Conservation (phyloP, 2,113 vertebrate genomes). For the Platysternon megacephalum region DNA sequence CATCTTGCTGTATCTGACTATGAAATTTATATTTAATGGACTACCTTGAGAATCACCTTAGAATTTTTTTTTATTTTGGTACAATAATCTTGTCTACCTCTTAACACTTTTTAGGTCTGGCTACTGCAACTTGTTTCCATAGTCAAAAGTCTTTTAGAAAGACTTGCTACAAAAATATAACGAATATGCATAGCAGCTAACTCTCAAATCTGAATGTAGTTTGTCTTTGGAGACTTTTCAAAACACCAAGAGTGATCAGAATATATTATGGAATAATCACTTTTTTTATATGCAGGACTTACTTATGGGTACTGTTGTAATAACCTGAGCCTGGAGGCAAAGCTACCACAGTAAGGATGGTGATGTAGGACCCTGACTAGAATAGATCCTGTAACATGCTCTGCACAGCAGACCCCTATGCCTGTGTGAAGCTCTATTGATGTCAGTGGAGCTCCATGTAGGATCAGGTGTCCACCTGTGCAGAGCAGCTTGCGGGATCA, state of each 20-base stretch:
- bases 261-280: constrained; percentile 47
- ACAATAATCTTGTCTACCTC: background rate
- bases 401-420: background rate
- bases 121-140: constrained; percentile 51
- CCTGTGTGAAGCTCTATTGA: background rate
- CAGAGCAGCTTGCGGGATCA: background rate
- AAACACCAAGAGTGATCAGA: constrained; percentile 50
- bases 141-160: constrained; percentile 61
- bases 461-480: background rate
- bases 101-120: constrained; percentile 44
- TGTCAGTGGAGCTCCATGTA: background rate
- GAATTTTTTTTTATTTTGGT: constrained; percentile 20
- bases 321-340: background rate
- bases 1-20: background rate
- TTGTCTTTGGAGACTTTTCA: constrained; percentile 58
- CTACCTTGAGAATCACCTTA: constrained; percentile 53
- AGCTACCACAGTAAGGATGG: background rate
- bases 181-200: constrained; percentile 61
- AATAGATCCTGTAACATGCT: background rate
- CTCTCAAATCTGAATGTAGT: constrained; percentile 29
- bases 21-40: background rate
- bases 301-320: background rate
- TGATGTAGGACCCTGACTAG: background rate
- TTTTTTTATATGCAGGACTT: background rate
- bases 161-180: constrained; percentile 12